A percentile compares a stretch with the other conserved stretches of the same genome.
Evolutionary conservation across 2,888 invertebrate genomes (phyloP).

Genomic region (Tanypteryx hageni): DNA sequence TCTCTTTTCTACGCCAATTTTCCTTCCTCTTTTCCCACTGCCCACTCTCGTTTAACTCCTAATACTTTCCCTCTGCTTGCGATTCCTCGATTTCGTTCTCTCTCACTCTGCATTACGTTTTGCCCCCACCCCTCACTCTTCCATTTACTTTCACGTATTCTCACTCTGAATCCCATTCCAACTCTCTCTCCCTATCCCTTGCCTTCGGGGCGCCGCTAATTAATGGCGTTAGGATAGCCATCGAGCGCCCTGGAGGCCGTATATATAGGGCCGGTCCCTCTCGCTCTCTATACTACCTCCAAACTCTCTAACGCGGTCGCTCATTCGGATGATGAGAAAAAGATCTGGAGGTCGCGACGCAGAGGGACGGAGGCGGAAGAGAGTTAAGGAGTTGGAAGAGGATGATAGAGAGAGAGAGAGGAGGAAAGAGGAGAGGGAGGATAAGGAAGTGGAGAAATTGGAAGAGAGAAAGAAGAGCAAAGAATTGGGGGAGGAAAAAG

Average conservation of each 20-base stretch:
- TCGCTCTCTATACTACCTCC: too few species aligned
- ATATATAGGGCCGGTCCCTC: background rate
- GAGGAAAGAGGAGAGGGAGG: too few species aligned
- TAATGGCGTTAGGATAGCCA: constrained; percentile 10
- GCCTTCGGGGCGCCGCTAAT: background rate
- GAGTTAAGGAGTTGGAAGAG: too few species aligned
- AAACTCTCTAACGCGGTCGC: too few species aligned
- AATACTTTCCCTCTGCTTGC: background rate
- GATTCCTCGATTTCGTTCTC: background rate
- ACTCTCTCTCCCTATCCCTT: background rate
- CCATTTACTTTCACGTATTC: background rate
- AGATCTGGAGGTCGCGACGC: too few species aligned
- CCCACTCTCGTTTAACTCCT: background rate
- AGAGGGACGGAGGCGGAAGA: too few species aligned
- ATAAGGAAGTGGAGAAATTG: too few species aligned
- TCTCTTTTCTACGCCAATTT: background rate
- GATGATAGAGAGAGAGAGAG: too few species aligned
- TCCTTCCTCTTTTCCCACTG: background rate
- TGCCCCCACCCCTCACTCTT: background rate
- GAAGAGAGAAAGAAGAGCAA: too few species aligned
- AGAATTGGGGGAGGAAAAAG: too few species aligned
- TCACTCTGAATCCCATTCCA: background rate
- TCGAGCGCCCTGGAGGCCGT: background rate
- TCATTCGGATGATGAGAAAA: too few species aligned
- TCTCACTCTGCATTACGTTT: background rate